These are phyloP conservation scores for Catharus ustulatus DNA, from an alignment of 2,797 vertebrate species.

Conservation along the genomic window DNA sequence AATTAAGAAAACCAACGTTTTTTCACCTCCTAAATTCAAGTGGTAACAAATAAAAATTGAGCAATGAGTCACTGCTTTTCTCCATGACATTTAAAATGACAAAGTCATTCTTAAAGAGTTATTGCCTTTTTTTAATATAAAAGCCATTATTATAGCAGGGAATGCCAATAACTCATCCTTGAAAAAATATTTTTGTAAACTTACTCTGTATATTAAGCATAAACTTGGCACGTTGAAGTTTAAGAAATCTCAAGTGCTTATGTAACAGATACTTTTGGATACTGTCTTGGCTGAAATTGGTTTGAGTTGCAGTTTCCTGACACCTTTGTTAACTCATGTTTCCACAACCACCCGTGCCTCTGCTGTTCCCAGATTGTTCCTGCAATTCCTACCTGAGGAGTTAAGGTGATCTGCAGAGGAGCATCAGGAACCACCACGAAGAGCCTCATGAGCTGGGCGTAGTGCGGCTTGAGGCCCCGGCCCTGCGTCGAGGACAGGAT, in stretches of 20 bases:
- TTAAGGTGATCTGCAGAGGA: constrained; percentile 90
- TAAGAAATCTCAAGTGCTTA: background rate
- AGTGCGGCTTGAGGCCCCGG: constrained; percentile 92
- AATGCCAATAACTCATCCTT: background rate
- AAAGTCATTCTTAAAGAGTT: background rate
- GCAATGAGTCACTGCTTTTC: background rate
- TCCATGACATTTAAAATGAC: background rate
- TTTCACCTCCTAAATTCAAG: background rate
- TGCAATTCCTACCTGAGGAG: constrained; percentile 86
- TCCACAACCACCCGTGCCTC: background rate
- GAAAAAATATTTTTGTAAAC: background rate
- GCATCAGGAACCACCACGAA: constrained; percentile 94
- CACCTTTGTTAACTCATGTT: rapidly evolving
- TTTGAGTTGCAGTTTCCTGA: background rate
- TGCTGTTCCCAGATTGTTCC: background rate
- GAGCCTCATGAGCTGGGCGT: constrained; percentile 91
- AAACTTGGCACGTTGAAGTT: background rate
- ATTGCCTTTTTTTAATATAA: background rate
- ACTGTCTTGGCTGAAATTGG: background rate
- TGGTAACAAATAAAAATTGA: background rate
- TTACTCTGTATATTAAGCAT: background rate
- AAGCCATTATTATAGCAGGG: background rate
- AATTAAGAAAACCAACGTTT: background rate
- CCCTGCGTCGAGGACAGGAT: constrained; percentile 93
- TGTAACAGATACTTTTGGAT: background rate